Evolutionary conservation across 2,797 vertebrate genomes (phyloP), one percentile per base, ranked within the genome.

Genomic region (Hydrophis major): DNA sequence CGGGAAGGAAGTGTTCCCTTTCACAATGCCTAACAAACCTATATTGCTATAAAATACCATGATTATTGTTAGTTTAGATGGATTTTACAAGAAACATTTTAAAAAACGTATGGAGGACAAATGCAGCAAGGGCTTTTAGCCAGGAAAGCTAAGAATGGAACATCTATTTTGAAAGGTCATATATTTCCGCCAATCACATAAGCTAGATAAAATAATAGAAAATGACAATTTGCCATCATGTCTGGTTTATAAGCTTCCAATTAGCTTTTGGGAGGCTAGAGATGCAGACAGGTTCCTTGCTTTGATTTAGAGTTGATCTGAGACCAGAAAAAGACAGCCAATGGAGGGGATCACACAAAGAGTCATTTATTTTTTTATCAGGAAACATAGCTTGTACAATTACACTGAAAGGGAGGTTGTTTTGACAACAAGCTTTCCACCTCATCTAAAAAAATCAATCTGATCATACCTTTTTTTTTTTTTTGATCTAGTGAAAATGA

Each of bases 41-140:
- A 50, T 22, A 55, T 27, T 87, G 92, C 89, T 90, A 25, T 87
- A 92, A 90, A 53, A 87, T 50, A 14, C 27, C 42, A n/a, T 69
- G 86, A 61, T 83, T 47, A 59, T 14, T n/a, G 37, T 55, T 90
- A 87, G 59, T 61, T 90, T 87, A 90, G 92, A 47, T 66, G 60
- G 86, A 32, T 50, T 86, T 93, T 92, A 89, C 18, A 83, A 83
- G 28, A 16, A 89, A 92, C 13, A 6, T 59, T 89, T 89, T 32
- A 5, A 66, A 47, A 93, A 90, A 69, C n/a, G 60, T 90, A 87
- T 87, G 50, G 83, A 90, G 37, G 69, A 87, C 78, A 93, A 90
- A 87, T 69, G 42, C 32, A 57, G n/a, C 92, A 90, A 90, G 56
- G 50, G 37, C 42, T 61, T 74, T 86, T 88, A 37, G 42, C 66